Evolutionary conservation across 2,888 invertebrate genomes (phyloP).

Genomic region (Matsumyia berberina): DNA sequence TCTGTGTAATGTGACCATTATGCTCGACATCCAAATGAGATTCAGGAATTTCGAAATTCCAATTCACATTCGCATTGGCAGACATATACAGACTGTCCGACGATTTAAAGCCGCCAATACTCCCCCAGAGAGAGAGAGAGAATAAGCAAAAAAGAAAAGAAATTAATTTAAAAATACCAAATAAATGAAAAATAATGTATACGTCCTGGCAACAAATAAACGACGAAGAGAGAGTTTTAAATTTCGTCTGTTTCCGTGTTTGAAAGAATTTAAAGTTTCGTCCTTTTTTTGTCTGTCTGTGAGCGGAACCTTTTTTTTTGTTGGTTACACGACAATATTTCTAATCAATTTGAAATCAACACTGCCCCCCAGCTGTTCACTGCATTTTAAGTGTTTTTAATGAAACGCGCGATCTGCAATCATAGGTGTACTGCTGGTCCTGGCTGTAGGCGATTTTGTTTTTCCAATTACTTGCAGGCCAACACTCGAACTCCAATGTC

Average conservation of each 20-base stretch:
- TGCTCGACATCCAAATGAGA: slow-evolving; percentile 52
- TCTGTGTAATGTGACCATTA: slow-evolving; percentile 64
- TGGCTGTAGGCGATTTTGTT: slow-evolving; percentile 3
- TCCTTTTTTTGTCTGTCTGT: neutral
- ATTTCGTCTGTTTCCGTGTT: slow-evolving; percentile 20
- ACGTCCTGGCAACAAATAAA: slow-evolving; percentile 26
- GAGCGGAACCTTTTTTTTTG: neutral
- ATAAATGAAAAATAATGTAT: slow-evolving; percentile 18
- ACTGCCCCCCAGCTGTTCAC: slow-evolving; percentile 6
- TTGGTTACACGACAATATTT: slow-evolving; percentile 12
- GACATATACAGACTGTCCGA: neutral
- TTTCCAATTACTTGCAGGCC: slow-evolving; percentile 28
- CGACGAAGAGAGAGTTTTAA: slow-evolving; percentile 8
- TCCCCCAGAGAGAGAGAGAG: neutral
- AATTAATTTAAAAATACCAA: slow-evolving; percentile 36
- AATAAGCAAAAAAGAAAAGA: neutral
- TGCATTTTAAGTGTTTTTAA: slow-evolving; percentile 33
- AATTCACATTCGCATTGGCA: slow-evolving; percentile 35
- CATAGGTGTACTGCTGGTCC: neutral
- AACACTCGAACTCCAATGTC: slow-evolving; percentile 13
- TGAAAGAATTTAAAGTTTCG: slow-evolving; percentile 1
- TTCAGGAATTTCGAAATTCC: slow-evolving; percentile 50
- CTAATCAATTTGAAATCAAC: slow-evolving; percentile 44
- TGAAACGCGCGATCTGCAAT: slow-evolving; percentile 8
- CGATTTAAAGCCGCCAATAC: neutral